These are phyloP conservation scores for Vespertilio murinus DNA, from an alignment of 2,797 vertebrate species.

Conservation along the genomic window DNA sequence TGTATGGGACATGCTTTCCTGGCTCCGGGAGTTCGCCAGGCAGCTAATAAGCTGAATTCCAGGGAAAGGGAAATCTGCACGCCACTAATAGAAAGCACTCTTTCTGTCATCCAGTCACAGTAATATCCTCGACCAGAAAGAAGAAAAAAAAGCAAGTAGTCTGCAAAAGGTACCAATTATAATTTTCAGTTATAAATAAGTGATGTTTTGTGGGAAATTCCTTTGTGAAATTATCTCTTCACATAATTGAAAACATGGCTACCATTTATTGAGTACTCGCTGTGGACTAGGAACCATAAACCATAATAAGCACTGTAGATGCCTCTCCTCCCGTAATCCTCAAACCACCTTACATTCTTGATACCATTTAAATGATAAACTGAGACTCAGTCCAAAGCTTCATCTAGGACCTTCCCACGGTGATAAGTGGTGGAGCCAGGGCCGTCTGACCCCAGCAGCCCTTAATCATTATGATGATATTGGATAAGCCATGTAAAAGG, in stretches of 20 bases:
- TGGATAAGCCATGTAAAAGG: not conserved
- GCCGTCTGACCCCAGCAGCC: not conserved
- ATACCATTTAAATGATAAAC: conserved; percentile 6
- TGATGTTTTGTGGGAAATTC: not conserved
- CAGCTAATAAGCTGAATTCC: conserved; percentile 40
- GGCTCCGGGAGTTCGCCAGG: not conserved
- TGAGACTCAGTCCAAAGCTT: not conserved
- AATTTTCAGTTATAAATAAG: not conserved
- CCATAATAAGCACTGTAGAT: not conserved
- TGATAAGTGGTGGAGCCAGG: not conserved
- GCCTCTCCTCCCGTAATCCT: not conserved
- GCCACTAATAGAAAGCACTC: not conserved
- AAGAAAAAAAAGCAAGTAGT: not conserved
- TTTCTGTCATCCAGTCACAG: not conserved
- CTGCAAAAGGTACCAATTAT: not conserved
- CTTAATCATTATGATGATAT: not conserved
- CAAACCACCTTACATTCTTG: not conserved
- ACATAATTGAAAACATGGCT: not conserved
- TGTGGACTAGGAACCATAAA: not conserved
- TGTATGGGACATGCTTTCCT: not conserved
- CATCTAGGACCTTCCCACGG: not conserved
- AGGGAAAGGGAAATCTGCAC: not conserved
- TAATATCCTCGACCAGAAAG: not conserved
- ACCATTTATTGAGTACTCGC: not conserved
- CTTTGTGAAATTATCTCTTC: conserved; percentile 34